Base-by-base conservation (phyloP, 2,797 vertebrate genomes). In the Neopelma chrysocephalum region DNA sequence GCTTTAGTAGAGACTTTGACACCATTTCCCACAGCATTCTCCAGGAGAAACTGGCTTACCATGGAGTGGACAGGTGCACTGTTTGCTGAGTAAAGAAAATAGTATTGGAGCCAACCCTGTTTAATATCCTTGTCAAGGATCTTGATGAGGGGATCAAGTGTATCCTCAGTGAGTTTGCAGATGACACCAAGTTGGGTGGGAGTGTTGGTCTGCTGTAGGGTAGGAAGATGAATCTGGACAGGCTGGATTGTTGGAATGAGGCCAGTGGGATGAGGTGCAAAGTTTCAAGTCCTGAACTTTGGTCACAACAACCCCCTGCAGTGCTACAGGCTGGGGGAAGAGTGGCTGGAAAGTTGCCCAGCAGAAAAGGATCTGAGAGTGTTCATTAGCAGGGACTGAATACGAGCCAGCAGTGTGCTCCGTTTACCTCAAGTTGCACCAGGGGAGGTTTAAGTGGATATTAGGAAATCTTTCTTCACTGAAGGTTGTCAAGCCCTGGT, bases 71-170 rank as follows among this genome's bases (percentile, higher is more conserved):
- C n/a, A 4, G 2, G 10, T 31, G 21, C 7, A 9, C 20, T 34
- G 7, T 40, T 32, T 50, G 7, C 29, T 45, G 43, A 15, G 17
- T 17, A 7, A 75, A 70, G 11, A 38, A 31, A 45, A 2, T 3
- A 36, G 10, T 12, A 7, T 0, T 56, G 29, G 17, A 15, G 9
- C 36, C 48, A 27, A 11, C 26, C 3, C 50, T 34, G 5, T 43
- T 56, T 51, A 20, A 12, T 45, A 14, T 10, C 11, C 20, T 51
- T 5, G 19, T 51, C 12, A 45, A 4, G 16, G 26, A 47, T 25
- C 10, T 47, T 58, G 6, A 34, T 21, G 11, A 40, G 8, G 8
- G 18, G 18, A 58, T 40, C 0, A 0, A 70, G 13, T 9, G 3
- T 8, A 45, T 15, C 20, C 12, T 51, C 1, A 2, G 9, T 27